Percentiles rank a stretch among this genome's conserved stretches.
These are phyloP conservation scores for Melitaea athalia DNA, from an alignment of 2,888 invertebrate species.

Conservation along the genomic window DNA sequence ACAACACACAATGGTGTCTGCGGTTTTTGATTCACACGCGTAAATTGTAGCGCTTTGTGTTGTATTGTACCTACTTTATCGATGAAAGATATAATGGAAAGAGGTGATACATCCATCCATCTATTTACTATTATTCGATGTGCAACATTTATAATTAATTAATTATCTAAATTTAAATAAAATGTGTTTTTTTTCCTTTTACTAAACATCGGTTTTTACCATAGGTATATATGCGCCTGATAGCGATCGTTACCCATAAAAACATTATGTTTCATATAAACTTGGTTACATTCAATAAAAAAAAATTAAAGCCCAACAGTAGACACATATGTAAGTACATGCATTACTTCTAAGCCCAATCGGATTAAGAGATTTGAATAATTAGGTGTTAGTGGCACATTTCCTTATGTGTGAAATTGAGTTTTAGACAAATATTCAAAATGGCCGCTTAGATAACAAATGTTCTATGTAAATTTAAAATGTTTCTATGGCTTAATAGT, in stretches of 20 bases:
- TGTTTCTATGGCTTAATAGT: too few species aligned
- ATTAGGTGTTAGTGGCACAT: conserved; percentile 11
- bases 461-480: background rate
- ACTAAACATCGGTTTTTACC: too few species aligned
- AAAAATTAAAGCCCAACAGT: background rate
- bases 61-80: background rate
- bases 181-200: too few species aligned
- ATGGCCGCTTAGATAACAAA: background rate
- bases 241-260: too few species aligned
- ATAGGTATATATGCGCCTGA: too few species aligned
- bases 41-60: background rate
- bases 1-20: background rate
- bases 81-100: conserved; percentile 1
- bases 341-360: conserved; percentile 14
- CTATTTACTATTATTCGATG: background rate
- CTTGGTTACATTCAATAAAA: too few species aligned
- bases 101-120: background rate
- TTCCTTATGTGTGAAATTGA: conserved; percentile 21
- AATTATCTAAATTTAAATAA: too few species aligned
- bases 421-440: conserved; percentile 12
- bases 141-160: too few species aligned
- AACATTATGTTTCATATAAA: too few species aligned
- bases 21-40: background rate
- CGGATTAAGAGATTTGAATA: conserved; percentile 28
- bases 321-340: background rate